Base-by-base conservation (phyloP, 1,140 invertebrate genomes). In the Adelges cooleyi region DNA sequence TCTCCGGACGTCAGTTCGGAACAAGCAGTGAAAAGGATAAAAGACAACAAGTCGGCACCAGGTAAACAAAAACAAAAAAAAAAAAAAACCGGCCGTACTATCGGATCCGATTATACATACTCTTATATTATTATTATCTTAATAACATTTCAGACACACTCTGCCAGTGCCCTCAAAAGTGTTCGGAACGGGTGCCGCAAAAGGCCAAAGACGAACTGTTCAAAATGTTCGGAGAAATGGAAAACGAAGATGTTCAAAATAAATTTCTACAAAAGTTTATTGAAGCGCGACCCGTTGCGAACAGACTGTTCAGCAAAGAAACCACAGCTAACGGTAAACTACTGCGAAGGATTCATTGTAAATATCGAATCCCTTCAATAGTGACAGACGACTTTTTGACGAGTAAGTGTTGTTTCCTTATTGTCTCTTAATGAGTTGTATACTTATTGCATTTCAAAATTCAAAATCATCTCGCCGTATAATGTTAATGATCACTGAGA, bases 141-240 rank as follows among this genome's bases (percentile, higher is more conserved):
- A 33, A 33, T 33, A 11, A 44, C 67, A 59, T 73, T 74, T 52
- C 72, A 75, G 77, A 77, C n/a, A 75, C 75, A 67, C 68, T 80
- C 22, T 80, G 79, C 69, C 74, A 77, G 48, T 80, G 79, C 67
- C 78, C 77, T 8, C 79, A 80, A 72, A 78, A 76, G 73, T 80
- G 79, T 70, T 75, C 76, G 49, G 74, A 76, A 50, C 72, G 75
- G 65, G 74, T 80, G 23, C 74, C 78, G 11, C 66, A 70, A 44
- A 74, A 76, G 49, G 71, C 74, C 8, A 71, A 77, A 46, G 72
- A 74, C 33, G 69, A 70, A 10, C 72, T 80, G 3, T 79, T 78
- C 69, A 69, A 72, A 44, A 74, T 78, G 53, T 80, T 80, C 68
- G 76, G 76, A 66, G 75, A 73, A 50, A 69, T 80, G 27, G 74